Evolutionary conservation across 2,113 vertebrate genomes (phyloP).

Genomic region (Psammodynastes pulverulentus): DNA sequence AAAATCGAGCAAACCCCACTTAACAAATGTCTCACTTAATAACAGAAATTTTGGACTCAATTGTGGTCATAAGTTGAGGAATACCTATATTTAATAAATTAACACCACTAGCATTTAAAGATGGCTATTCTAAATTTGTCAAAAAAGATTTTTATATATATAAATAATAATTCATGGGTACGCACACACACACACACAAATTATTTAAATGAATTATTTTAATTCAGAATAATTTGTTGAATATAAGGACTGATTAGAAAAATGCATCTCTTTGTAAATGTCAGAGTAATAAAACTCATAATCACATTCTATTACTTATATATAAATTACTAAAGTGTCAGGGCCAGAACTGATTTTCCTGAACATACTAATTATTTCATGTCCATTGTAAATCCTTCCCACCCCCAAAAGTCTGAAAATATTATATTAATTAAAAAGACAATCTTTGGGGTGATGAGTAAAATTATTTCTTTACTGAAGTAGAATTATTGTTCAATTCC

Average conservation of each 20-base stretch:
- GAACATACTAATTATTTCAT: slow-evolving; percentile 14
- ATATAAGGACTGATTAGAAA: no score
- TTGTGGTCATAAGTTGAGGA: no score
- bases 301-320: neutral
- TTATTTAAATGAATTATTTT: no score
- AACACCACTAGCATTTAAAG: no score
- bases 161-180: no score
- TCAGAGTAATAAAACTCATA: slow-evolving; percentile 5
- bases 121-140: no score
- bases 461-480: neutral
- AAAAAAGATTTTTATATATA: no score
- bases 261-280: neutral
- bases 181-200: no score
- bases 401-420: slow-evolving; percentile 20
- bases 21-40: neutral
- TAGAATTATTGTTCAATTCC: neutral
- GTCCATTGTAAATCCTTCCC: slow-evolving; percentile 1
- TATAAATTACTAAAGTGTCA: neutral
- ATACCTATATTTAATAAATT: no score
- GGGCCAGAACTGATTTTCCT: neutral
- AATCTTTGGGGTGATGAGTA: neutral
- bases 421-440: slow-evolving; percentile 42
- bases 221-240: neutral
- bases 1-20: neutral
- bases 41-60: neutral